phyloP scores from a whole-genome alignment of 23 tunicate species.

The Ascidia mentula region DNA sequence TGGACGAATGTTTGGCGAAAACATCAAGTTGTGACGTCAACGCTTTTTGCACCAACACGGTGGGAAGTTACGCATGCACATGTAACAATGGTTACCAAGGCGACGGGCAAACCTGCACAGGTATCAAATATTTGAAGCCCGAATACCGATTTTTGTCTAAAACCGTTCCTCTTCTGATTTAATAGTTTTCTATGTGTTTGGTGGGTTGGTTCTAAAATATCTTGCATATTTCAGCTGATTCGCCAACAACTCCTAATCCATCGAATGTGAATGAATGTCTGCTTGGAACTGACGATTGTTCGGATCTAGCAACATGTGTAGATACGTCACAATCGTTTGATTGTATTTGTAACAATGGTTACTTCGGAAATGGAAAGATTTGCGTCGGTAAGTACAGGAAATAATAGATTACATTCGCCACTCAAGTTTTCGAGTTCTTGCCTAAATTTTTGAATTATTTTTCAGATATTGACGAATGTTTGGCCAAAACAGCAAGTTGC shows the following conservation, averaged over 20 bases:
- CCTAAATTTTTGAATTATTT: background rate
- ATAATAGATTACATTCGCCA: background rate
- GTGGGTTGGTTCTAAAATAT: background rate
- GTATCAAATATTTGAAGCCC: constrained; percentile 12
- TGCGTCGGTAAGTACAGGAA: constrained; percentile 31
- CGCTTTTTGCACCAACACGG: constrained; percentile 3
- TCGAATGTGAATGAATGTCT: constrained; percentile 11
- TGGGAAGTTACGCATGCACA: constrained; percentile 17
- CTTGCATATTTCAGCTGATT: background rate
- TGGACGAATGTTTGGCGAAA: constrained; percentile 16
- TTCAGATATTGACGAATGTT: background rate
- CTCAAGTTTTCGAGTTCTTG: background rate
- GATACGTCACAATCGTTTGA: constrained; percentile 28
- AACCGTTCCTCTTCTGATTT: too few species aligned
- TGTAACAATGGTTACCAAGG: constrained; percentile 34
- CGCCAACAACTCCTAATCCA: background rate
- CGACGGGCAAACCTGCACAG: constrained; percentile 22
- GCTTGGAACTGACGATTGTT: constrained; percentile 34
- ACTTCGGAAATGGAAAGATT: constrained; percentile 27
- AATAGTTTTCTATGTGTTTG: background rate
- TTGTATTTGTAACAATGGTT: constrained; percentile 32
- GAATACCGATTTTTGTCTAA: too few species aligned
- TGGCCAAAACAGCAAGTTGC: background rate
- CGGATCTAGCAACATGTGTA: constrained; percentile 24
- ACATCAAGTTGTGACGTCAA: constrained; percentile 3